phyloP scores from a whole-genome alignment of 23 tunicate species.

The Halocynthia aurantium region DNA sequence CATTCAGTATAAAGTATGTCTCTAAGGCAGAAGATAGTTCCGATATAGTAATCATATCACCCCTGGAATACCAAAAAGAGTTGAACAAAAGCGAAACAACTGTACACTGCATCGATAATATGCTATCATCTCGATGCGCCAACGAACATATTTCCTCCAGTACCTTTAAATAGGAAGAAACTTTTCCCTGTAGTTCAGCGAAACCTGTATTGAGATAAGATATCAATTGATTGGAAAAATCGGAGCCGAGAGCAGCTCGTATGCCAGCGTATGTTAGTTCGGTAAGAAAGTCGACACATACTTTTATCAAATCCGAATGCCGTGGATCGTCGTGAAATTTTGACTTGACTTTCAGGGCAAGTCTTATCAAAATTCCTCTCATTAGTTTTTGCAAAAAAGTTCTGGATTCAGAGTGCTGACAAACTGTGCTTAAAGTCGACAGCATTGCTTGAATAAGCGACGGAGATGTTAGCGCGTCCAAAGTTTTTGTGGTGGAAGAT shows the following conservation, averaged over 20 bases:
- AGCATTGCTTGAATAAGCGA: background rate
- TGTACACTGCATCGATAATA: background rate
- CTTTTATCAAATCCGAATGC: background rate
- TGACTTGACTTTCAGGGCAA: conserved; percentile 1
- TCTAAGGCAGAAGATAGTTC: background rate
- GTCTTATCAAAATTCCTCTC: background rate
- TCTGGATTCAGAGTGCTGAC: background rate
- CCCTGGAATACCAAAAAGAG: background rate
- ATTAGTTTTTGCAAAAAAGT: background rate
- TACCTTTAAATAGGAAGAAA: background rate
- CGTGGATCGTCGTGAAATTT: conserved; percentile 3
- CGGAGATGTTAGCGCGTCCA: background rate
- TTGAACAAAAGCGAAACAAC: background rate
- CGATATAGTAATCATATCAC: background rate
- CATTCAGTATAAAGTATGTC: background rate
- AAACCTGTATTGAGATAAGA: background rate
- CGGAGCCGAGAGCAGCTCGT: background rate
- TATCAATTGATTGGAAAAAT: background rate
- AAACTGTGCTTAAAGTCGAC: background rate
- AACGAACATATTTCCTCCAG: background rate
- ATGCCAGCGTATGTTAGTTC: background rate
- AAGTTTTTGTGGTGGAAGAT: background rate
- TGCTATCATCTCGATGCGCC: background rate
- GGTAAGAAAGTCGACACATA: background rate
- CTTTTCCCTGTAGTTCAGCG: background rate